Conservation (phyloP, 92 coral and sea anemone genomes). For the Plumapathes pennacea region DNA sequence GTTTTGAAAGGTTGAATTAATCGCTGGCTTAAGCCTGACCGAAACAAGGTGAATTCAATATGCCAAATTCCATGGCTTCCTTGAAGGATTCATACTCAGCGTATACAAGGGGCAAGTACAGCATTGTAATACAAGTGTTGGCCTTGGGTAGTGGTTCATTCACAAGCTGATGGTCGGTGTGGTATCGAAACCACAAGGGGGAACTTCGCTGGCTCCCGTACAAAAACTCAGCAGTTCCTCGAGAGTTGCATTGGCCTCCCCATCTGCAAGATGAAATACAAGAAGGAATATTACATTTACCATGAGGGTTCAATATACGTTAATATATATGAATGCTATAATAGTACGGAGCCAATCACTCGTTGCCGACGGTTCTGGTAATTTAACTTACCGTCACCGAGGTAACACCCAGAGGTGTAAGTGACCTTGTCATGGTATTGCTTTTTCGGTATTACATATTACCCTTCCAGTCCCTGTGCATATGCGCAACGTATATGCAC, state of each 20-base stretch:
- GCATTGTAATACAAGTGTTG: neutral
- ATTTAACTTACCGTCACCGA: no score
- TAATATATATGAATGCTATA: no score
- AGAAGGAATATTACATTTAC: no score
- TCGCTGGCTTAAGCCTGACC: slow-evolving; percentile 24
- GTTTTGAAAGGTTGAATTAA: no score
- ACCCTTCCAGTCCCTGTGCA: no score
- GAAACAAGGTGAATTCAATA: slow-evolving; percentile 27
- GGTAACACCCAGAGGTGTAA: no score
- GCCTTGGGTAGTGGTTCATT: neutral
- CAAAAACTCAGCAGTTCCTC: slow-evolving; percentile 12
- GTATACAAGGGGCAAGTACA: slow-evolving; percentile 3
- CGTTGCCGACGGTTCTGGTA: no score
- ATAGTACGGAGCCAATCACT: no score
- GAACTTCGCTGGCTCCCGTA: slow-evolving; percentile 10
- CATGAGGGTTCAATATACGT: no score
- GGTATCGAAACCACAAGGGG: slow-evolving; percentile 8
- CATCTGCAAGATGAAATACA: slow-evolving; percentile 6
- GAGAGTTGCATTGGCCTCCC: slow-evolving; percentile 14
- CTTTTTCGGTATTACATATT: no score
- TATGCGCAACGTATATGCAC: no score
- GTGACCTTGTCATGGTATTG: no score
- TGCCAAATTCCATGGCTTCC: slow-evolving; percentile 11
- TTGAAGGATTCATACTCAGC: slow-evolving; percentile 21
- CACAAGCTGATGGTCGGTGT: slow-evolving; percentile 1